phyloP scores from a whole-genome alignment of 2,888 invertebrate genomes.

The Hetaerina titia region DNA sequence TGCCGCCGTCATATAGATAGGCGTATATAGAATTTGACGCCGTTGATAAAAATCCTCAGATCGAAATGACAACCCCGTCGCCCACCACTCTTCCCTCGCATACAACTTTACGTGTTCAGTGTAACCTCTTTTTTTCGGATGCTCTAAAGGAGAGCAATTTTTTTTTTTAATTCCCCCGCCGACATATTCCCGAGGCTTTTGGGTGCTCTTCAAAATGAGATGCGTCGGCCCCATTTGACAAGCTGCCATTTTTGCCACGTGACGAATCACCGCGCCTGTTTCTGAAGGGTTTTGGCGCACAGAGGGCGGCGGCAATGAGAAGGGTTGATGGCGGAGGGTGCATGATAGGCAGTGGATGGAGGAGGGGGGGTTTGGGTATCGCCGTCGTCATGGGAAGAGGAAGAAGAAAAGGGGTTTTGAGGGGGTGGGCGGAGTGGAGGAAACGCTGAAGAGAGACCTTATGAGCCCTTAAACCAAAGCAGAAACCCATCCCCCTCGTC shows the following conservation, averaged over 20 bases:
- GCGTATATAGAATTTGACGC: not conserved
- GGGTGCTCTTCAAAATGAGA: constrained; percentile 7
- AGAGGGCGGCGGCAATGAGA: not conserved
- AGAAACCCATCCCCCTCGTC: not conserved
- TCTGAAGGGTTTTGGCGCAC: constrained; percentile 5
- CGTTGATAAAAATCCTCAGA: not conserved
- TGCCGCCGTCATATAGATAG: not conserved
- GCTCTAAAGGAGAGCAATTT: not conserved
- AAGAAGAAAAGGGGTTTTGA: not conserved
- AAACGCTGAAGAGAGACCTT: not conserved
- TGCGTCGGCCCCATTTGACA: constrained; percentile 24
- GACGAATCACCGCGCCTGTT: constrained; percentile 35
- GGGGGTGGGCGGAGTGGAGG: not conserved
- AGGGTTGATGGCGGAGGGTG: not conserved
- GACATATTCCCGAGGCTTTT: not conserved
- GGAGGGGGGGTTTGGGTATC: not conserved
- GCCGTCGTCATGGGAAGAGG: not conserved
- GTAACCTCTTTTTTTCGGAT: not conserved
- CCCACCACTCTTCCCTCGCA: not conserved
- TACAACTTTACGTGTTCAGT: not conserved
- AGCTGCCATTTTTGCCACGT: constrained; percentile 26
- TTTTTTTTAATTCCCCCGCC: not conserved
- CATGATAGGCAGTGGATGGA: not conserved
- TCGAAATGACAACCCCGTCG: not conserved
- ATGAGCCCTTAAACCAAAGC: not conserved